A percentile compares a stretch with the other conserved stretches of the same genome.
phyloP scores from a whole-genome alignment of 35 echinoderm and acorn worm species.

The Ptychodera flava region DNA sequence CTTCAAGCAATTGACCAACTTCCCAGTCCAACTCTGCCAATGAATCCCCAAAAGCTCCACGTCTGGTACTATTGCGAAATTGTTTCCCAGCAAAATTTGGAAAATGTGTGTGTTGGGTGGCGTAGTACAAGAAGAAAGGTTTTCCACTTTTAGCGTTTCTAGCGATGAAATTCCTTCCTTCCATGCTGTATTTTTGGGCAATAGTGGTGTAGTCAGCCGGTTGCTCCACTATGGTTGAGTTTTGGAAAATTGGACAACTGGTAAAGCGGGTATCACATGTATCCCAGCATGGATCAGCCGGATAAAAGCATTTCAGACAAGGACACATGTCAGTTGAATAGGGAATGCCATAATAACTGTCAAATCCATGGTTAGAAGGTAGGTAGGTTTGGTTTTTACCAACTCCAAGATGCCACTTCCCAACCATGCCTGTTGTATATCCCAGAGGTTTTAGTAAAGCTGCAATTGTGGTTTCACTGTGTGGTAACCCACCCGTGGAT shows the following conservation, averaged over 20 bases:
- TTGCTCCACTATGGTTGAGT: constrained; percentile 52
- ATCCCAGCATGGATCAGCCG: constrained; percentile 40
- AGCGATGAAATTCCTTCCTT: constrained; percentile 30
- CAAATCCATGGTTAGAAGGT: constrained; percentile 65
- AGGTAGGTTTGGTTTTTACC: constrained; percentile 51
- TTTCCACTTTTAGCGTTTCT: constrained; percentile 34
- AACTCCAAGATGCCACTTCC: constrained; percentile 85
- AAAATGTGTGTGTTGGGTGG: constrained; percentile 74
- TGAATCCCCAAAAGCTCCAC: constrained; percentile 67
- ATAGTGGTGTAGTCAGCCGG: constrained; percentile 43
- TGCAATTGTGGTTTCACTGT: constrained; percentile 64
- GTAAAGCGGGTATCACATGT: constrained; percentile 25
- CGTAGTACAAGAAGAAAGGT: constrained; percentile 73
- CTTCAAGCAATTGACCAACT: constrained; percentile 51
- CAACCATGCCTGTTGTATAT: constrained; percentile 58
- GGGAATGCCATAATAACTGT: constrained; percentile 62
- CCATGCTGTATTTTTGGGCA: constrained; percentile 33
- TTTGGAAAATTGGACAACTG: constrained; percentile 50
- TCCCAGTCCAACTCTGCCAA: constrained; percentile 63
- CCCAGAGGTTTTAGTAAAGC: constrained; percentile 44
- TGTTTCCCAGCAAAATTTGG: constrained; percentile 64
- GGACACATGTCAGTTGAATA: constrained; percentile 73
- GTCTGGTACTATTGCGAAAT: constrained; percentile 43
- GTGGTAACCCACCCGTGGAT: constrained; percentile 52
- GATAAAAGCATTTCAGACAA: constrained; percentile 70